These are phyloP conservation scores for Megalurothrips usitatus DNA, from an alignment of 2,888 invertebrate genomes.

Conservation along the genomic window DNA sequence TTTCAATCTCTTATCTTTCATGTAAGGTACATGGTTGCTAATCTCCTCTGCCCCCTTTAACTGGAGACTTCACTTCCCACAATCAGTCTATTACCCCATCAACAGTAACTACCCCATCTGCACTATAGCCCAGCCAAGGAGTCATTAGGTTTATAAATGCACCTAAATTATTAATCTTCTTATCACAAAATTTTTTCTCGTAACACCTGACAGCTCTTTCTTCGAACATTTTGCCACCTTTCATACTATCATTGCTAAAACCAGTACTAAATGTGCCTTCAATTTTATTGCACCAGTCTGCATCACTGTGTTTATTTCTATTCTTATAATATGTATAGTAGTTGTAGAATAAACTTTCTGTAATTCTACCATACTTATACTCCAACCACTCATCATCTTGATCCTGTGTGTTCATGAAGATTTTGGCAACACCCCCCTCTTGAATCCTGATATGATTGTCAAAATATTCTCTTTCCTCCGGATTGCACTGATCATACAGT, in stretches of 20 bases:
- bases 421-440: not conserved
- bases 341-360: not conserved
- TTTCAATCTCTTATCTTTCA: not conserved
- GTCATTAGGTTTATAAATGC: not conserved
- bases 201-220: not conserved
- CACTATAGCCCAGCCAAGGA: not conserved
- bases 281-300: not conserved
- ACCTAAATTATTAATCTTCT: not conserved
- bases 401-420: not conserved
- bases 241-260: not conserved
- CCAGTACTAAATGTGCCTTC: not conserved
- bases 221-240: not conserved
- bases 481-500: not conserved
- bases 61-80: slow-evolving; percentile 1
- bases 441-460: not conserved
- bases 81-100: not conserved
- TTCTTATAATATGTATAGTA: not conserved
- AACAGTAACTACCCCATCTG: not conserved
- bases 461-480: not conserved
- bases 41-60: not conserved
- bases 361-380: not conserved
- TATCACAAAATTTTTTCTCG: not conserved
- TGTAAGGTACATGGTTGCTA: not conserved
- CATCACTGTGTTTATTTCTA: not conserved
- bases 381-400: not conserved